Conservation (phyloP, 2,888 invertebrate genomes). For the Spilosoma lubricipeda region DNA sequence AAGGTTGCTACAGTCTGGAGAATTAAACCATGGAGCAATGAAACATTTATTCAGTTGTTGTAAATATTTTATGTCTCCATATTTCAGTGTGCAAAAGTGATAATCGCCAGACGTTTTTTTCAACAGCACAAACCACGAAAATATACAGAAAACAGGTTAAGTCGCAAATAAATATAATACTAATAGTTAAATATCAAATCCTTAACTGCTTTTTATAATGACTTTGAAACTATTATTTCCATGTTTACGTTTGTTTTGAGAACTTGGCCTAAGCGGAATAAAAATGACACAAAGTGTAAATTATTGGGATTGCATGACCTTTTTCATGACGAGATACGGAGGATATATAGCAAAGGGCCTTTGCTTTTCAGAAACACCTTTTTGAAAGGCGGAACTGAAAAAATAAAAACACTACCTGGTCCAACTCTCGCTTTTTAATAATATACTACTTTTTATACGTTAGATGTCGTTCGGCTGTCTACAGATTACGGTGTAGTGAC, state of each 20-base stretch:
- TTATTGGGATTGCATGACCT: background rate
- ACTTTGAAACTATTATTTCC: background rate
- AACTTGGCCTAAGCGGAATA: too few species aligned
- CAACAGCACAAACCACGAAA: slow-evolving; percentile 22
- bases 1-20: slow-evolving; percentile 28
- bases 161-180: background rate
- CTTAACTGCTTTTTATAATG: background rate
- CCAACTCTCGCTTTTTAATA: background rate
- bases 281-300: background rate
- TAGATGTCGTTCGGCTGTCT: slow-evolving; percentile 5
- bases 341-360: background rate
- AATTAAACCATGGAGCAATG: slow-evolving; percentile 34
- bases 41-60: slow-evolving; percentile 25
- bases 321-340: background rate
- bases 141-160: background rate
- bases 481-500: slow-evolving; percentile 20
- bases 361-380: too few species aligned
- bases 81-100: slow-evolving; percentile 47
- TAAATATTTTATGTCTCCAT: slow-evolving; percentile 47
- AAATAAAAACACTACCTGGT: background rate
- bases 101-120: slow-evolving; percentile 45
- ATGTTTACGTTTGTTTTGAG: background rate
- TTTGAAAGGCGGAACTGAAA: background rate
- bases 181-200: background rate
- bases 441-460: slow-evolving; percentile 10